Conservation (phyloP, 2,797 vertebrate genomes). For the Threskiornis aethiopicus region DNA sequence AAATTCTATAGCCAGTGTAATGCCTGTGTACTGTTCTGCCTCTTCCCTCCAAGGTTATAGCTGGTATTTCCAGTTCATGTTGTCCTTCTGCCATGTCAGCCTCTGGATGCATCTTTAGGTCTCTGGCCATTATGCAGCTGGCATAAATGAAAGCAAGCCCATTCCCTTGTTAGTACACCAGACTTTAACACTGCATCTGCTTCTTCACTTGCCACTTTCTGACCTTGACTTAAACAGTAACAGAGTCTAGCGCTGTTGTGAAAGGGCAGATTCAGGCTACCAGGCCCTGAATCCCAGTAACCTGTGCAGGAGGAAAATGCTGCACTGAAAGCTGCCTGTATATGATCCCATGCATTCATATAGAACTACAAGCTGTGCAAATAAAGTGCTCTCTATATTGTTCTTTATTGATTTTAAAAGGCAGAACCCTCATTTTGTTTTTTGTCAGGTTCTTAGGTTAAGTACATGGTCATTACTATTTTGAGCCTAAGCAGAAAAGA, state of each 20-base stretch:
- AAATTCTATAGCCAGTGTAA: background rate
- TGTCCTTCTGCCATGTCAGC: background rate
- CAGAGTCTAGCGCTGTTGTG: background rate
- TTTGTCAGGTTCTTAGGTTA: background rate
- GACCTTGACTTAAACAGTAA: background rate
- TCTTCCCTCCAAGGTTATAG: background rate
- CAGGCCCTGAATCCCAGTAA: background rate
- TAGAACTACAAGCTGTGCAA: background rate
- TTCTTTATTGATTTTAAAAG: background rate
- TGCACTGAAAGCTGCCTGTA: background rate
- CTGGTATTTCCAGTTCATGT: background rate
- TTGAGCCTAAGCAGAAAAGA: background rate
- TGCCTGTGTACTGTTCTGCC: background rate
- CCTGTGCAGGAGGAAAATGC: background rate
- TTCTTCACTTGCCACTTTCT: background rate
- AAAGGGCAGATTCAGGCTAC: background rate
- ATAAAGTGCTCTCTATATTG: background rate
- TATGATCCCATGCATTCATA: rapidly evolving
- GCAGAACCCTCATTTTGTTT: background rate
- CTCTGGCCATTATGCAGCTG: background rate
- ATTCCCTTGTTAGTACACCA: background rate
- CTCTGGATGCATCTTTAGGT: background rate
- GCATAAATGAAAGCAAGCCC: background rate
- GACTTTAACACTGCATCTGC: background rate
- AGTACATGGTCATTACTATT: background rate